phyloP scores from a whole-genome alignment of 2,888 invertebrate genomes.

The Hydroisotoma schaefferi region DNA sequence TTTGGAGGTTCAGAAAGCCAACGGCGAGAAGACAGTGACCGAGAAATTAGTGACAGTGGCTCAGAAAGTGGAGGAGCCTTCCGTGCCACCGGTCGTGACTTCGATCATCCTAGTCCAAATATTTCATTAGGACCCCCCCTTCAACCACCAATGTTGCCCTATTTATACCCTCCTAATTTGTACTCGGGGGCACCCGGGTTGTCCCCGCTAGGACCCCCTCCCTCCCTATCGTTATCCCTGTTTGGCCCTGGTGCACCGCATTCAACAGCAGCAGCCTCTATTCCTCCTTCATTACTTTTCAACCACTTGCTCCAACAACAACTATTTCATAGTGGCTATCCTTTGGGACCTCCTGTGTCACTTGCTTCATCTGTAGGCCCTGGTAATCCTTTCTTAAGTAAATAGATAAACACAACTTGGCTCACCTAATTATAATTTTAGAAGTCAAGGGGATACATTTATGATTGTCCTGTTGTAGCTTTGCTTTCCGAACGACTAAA shows the following conservation, averaged over 20 bases:
- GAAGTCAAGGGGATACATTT: not conserved
- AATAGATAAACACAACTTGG: constrained; percentile 6
- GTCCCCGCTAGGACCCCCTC: constrained; percentile 54
- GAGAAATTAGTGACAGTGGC: constrained; percentile 52
- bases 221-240: constrained; percentile 65
- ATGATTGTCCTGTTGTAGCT: constrained; percentile 41
- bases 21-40: constrained; percentile 50
- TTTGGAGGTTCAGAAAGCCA: constrained; percentile 48
- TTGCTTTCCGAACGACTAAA: constrained; percentile 54
- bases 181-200: constrained; percentile 61
- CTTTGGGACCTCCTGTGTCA: constrained; percentile 57
- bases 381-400: constrained; percentile 40
- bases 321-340: constrained; percentile 47
- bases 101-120: constrained; percentile 78
- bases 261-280: constrained; percentile 57
- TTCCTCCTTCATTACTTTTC: constrained; percentile 50
- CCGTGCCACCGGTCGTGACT: constrained; percentile 48
- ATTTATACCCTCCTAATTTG: constrained; percentile 84
- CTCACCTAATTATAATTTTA: not conserved
- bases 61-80: constrained; percentile 52
- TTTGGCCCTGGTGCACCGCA: constrained; percentile 54
- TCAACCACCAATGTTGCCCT: constrained; percentile 85
- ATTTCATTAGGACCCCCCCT: constrained; percentile 91
- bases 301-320: constrained; percentile 50
- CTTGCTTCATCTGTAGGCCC: constrained; percentile 49